These are phyloP conservation scores for Cheilosia vernalis DNA, from an alignment of 2,888 invertebrate genomes.

Conservation along the genomic window DNA sequence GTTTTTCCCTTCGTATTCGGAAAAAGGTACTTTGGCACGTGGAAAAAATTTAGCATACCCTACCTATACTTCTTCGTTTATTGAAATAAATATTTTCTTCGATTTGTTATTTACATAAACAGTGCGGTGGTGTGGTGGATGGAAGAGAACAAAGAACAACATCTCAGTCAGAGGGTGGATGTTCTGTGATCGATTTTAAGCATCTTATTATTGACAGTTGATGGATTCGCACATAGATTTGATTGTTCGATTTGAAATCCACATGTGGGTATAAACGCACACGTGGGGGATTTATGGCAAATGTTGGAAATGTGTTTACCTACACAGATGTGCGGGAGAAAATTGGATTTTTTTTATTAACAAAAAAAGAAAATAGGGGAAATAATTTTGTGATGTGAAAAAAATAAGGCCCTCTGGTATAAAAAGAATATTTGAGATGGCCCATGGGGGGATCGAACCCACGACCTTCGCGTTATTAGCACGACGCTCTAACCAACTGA, in stretches of 20 bases:
- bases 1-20: not conserved
- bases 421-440: constrained; percentile 74
- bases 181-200: constrained; percentile 58
- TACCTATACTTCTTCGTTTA: constrained; percentile 31
- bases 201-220: constrained; percentile 60
- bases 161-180: not conserved
- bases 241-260: constrained; percentile 17
- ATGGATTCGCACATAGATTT: constrained; percentile 44
- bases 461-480: constrained; percentile 84
- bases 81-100: constrained; percentile 71
- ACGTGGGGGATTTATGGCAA: constrained; percentile 27
- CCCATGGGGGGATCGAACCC: constrained; percentile 84
- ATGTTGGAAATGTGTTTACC: constrained; percentile 20
- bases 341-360: constrained; percentile 36
- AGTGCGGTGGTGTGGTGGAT: not conserved
- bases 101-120: constrained; percentile 73
- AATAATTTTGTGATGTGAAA: too few relatives aligned
- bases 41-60: constrained; percentile 41
- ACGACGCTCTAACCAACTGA: constrained; percentile 84
- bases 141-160: not conserved
- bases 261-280: not conserved
- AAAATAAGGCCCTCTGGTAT: too few relatives aligned
- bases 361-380: too few relatives aligned
- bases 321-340: constrained; percentile 40
- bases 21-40: constrained; percentile 67